Evolutionary conservation across 2,888 invertebrate species (phyloP).

Genomic region (Zaprionus lineosus): DNA sequence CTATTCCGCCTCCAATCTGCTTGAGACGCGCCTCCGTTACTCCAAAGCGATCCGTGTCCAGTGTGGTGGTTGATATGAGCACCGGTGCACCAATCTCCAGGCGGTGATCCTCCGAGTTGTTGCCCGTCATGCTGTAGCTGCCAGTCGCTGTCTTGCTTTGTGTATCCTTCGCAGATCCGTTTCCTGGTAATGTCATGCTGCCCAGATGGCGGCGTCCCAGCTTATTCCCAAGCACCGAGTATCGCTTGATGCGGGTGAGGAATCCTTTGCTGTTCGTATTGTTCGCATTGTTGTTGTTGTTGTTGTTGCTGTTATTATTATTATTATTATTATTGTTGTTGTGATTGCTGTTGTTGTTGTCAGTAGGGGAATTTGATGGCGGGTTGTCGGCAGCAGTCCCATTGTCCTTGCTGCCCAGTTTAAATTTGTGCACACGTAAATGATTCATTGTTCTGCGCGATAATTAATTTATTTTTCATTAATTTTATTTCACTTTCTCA

Average conservation of each 20-base stretch:
- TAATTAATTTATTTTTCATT: background rate
- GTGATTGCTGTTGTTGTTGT: conserved; percentile 51
- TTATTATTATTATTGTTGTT: conserved; percentile 36
- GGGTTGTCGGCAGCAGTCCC: conserved; percentile 33
- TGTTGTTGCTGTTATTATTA: conserved; percentile 35
- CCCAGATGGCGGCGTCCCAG: conserved; percentile 79
- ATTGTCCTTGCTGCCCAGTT: conserved; percentile 60
- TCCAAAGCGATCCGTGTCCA: conserved; percentile 81
- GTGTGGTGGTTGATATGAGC: conserved; percentile 81
- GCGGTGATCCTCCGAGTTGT: conserved; percentile 81
- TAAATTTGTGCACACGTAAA: conserved; percentile 77
- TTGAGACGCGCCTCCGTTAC: conserved; percentile 76
- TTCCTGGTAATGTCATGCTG: conserved; percentile 64
- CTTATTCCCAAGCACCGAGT: conserved; percentile 81
- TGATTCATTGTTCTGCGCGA: conserved; percentile 67
- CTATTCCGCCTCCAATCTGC: conserved; percentile 79
- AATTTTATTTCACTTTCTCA: conserved; percentile 4
- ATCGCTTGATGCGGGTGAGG: conserved; percentile 81
- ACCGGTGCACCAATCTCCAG: conserved; percentile 82
- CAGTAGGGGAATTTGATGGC: conserved; percentile 14
- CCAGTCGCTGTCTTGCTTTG: conserved; percentile 78
- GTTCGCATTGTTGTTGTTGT: conserved; percentile 50
- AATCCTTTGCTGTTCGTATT: conserved; percentile 73
- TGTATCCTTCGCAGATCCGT: conserved; percentile 43
- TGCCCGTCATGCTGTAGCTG: conserved; percentile 82